Conservation (phyloP, 2,113 vertebrate genomes). For the Arothron firmamentum region DNA sequence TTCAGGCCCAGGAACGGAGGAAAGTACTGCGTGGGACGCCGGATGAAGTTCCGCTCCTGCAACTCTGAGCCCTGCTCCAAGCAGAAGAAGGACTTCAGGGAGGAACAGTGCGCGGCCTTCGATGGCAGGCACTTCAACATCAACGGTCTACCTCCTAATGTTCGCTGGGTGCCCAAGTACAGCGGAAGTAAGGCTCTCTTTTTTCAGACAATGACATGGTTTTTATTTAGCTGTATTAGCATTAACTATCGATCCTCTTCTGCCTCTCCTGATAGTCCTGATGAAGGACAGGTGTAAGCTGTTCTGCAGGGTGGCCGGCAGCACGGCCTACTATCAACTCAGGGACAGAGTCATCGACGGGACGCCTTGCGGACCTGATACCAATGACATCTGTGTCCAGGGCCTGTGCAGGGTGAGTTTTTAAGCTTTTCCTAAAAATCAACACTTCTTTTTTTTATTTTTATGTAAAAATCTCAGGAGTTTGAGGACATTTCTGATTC, state of each 20-base stretch:
- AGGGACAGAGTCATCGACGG: conserved; percentile 93
- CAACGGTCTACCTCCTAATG: conserved; percentile 90
- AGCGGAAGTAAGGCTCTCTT: conserved; percentile 87
- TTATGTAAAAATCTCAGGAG: too few species aligned
- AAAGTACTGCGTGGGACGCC: conserved; percentile 90
- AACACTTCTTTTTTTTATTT: too few species aligned
- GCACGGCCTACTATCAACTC: conserved; percentile 96
- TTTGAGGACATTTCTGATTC: too few species aligned
- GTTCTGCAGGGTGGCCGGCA: conserved; percentile 94
- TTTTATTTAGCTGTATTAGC: not conserved
- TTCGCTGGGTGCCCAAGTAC: conserved; percentile 98
- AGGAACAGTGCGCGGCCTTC: conserved; percentile 90
- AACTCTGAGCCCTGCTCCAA: conserved; percentile 91
- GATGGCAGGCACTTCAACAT: conserved; percentile 98
- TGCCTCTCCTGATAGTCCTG: conserved; percentile 77
- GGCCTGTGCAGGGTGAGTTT: conserved; percentile 90
- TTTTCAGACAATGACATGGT: not conserved
- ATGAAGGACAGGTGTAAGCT: conserved; percentile 98
- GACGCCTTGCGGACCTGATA: conserved; percentile 94
- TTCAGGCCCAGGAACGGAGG: conserved; percentile 90
- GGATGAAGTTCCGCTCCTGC: conserved; percentile 98
- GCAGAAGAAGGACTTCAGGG: conserved; percentile 91
- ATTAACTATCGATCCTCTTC: conserved; percentile 6
- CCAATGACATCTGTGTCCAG: conserved; percentile 96
- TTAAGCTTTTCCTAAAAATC: not conserved